A percentile compares a stretch with the other conserved stretches of the same genome.
Evolutionary conservation across 2,797 vertebrate genomes (phyloP).

Genomic region (Pterois miles): DNA sequence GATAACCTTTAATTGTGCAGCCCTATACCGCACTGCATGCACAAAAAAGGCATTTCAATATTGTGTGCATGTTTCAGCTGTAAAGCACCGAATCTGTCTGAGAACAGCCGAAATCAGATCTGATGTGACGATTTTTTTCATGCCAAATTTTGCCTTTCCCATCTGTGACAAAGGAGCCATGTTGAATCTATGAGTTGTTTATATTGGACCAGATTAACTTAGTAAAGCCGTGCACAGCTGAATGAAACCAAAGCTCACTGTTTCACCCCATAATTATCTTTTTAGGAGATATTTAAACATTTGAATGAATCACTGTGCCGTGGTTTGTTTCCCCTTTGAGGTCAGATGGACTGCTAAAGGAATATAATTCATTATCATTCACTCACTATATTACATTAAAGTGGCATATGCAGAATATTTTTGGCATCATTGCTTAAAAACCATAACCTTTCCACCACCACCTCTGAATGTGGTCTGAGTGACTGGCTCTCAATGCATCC

Average conservation of each 20-base stretch:
- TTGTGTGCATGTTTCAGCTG: not conserved
- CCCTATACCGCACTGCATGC: not conserved
- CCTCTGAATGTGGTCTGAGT: no score
- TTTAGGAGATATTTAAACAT: not conserved
- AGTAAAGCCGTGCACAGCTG: not conserved
- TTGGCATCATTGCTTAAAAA: no score
- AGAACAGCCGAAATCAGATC: no score
- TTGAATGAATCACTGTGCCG: not conserved
- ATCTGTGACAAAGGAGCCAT: not conserved
- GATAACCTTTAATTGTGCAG: no score
- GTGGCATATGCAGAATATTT: no score
- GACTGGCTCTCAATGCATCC: no score
- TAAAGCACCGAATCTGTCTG: rapidly evolving
- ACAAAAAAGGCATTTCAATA: not conserved
- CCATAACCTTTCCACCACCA: no score
- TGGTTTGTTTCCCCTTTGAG: not conserved
- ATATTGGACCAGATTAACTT: not conserved
- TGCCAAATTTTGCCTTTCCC: not conserved
- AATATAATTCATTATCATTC: not conserved
- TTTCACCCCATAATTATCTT: not conserved
- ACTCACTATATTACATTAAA: not conserved
- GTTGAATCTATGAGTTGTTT: not conserved
- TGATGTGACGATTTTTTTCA: no score
- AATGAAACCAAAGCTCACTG: not conserved
- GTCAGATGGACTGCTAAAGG: not conserved